A percentile compares a stretch with the other conserved stretches of the same genome.
These are phyloP conservation scores for Nymphalis polychloros DNA, from an alignment of 2,888 invertebrate species.

Conservation along the genomic window DNA sequence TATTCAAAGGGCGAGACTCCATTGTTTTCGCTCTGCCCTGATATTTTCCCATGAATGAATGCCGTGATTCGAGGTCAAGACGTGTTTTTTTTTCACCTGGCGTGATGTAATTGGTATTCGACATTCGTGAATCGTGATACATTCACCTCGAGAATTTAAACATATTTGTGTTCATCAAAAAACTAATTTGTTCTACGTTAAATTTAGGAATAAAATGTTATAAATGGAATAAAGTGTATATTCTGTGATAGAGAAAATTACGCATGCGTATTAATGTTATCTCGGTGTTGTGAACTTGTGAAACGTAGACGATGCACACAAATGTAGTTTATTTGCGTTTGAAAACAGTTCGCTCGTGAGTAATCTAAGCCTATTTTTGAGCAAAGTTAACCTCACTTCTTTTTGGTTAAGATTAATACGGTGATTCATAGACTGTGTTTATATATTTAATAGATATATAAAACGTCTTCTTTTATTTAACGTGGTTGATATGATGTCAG, in stretches of 20 bases:
- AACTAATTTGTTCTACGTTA: neutral
- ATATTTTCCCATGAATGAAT: conserved; percentile 75
- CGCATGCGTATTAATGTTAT: conserved; percentile 36
- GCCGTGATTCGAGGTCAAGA: conserved; percentile 67
- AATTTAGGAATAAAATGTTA: conserved; percentile 2
- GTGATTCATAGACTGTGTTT: conserved; percentile 53
- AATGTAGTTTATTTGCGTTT: conserved; percentile 66
- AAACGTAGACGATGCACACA: conserved; percentile 38
- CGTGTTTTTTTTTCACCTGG: conserved; percentile 68
- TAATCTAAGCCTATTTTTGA: conserved; percentile 65
- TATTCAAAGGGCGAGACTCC: conserved; percentile 36
- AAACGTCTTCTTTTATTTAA: no score
- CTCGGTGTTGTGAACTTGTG: conserved; percentile 29
- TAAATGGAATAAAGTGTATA: no score
- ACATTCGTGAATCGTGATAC: conserved; percentile 53
- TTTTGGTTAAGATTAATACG: conserved; percentile 42
- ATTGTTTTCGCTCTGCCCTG: conserved; percentile 64
- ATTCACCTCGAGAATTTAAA: conserved; percentile 37
- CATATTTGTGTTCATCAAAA: neutral
- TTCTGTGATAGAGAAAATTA: conserved; percentile 18
- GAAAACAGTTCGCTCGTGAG: conserved; percentile 48
- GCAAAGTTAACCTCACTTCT: conserved; percentile 70
- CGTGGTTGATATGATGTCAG: neutral
- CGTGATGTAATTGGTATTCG: conserved; percentile 63
- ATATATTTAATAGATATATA: neutral